phyloP scores from a whole-genome alignment of 2,888 invertebrate genomes.

The Andrena haemorrhoa region DNA sequence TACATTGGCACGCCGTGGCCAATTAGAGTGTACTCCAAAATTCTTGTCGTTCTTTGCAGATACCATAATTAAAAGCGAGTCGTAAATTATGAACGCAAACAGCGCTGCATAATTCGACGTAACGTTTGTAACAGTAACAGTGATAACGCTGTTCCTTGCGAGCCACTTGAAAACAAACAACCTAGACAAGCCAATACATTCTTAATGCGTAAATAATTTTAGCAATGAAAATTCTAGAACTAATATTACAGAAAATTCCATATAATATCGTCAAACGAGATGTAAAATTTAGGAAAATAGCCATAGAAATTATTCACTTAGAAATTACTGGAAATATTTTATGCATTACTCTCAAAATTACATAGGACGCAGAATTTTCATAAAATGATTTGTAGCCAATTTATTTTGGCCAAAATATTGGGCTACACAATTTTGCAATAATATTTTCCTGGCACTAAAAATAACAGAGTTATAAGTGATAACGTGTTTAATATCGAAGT shows the following conservation, averaged over 20 bases:
- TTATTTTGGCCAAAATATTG: too few species aligned
- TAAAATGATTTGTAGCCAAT: too few species aligned
- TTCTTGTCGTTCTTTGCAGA: slow-evolving; percentile 16
- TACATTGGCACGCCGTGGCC: slow-evolving; percentile 41
- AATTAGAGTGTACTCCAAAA: slow-evolving; percentile 37
- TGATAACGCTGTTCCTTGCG: background rate
- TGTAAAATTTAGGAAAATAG: too few species aligned
- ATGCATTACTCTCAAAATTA: too few species aligned
- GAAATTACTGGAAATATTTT: too few species aligned
- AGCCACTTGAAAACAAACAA: background rate
- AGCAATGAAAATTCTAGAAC: background rate
- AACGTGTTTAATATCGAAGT: too few species aligned
- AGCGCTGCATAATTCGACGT: background rate
- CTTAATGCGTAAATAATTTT: background rate
- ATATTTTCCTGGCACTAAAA: too few species aligned
- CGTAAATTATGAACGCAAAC: slow-evolving; percentile 18
- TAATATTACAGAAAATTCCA: background rate
- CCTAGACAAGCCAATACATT: background rate
- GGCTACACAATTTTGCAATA: too few species aligned
- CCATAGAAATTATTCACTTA: too few species aligned
- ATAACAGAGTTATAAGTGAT: too few species aligned
- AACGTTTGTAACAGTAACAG: background rate
- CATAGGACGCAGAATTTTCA: too few species aligned
- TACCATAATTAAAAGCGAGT: slow-evolving; percentile 19
- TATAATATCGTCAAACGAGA: background rate